Percentiles rank a stretch among this genome's conserved stretches.
Conservation (phyloP, 1,140 invertebrate species). For the Lepidostoma basale region DNA sequence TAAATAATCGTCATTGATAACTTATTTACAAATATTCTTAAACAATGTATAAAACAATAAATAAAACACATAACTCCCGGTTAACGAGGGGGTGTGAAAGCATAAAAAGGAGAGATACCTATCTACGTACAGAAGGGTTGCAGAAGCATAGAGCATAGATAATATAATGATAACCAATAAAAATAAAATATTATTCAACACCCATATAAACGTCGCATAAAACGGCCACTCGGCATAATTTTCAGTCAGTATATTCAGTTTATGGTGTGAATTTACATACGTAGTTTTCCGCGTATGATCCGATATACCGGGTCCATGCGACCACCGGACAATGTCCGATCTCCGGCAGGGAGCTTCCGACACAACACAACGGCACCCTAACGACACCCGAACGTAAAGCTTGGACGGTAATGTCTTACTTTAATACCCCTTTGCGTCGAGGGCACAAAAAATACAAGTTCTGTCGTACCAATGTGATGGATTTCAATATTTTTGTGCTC, state of each 20-base stretch:
- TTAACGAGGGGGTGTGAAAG: not conserved
- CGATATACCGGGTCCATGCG: not conserved
- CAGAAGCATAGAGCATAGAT: slow-evolving; percentile 35
- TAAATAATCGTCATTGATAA: too few relatives aligned
- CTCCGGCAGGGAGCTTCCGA: not conserved
- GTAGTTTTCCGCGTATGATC: slow-evolving; percentile 25
- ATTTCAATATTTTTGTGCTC: not conserved
- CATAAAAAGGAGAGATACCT: too few relatives aligned
- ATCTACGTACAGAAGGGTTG: slow-evolving; percentile 34
- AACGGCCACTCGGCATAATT: slow-evolving; percentile 61
- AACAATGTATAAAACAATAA: not conserved
- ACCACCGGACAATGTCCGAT: slow-evolving; percentile 8
- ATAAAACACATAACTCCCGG: not conserved
- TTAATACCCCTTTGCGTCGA: not conserved
- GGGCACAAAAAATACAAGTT: not conserved
- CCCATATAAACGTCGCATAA: slow-evolving; percentile 54
- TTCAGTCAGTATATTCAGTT: slow-evolving; percentile 49
- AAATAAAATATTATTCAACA: slow-evolving; percentile 61
- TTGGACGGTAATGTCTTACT: slow-evolving; percentile 23
- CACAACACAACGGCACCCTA: not conserved
- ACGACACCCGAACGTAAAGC: slow-evolving; percentile 8
- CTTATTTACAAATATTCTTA: too few relatives aligned
- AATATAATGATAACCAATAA: slow-evolving; percentile 52
- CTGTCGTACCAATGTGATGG: not conserved
- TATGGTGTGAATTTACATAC: slow-evolving; percentile 41